Base-by-base conservation (phyloP, 1,140 invertebrate species). In the Ephestia elutella region DNA sequence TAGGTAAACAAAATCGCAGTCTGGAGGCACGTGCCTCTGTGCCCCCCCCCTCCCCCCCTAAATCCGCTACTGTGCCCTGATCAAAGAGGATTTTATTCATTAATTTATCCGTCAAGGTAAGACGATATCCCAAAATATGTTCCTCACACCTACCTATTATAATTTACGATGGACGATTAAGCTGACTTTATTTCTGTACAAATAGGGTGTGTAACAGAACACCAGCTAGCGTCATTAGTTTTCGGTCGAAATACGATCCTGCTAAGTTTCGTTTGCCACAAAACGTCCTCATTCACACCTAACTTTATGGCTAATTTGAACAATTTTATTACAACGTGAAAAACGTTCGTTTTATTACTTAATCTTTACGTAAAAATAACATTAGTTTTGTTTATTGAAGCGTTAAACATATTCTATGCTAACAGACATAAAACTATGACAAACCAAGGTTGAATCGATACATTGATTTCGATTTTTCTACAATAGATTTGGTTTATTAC, bases 211-310 rank as follows among this genome's bases (percentile, higher is more conserved):
- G 38, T 44, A 44, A 44, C 15, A 44, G 13, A 15, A 44, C 13
- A n/a, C 38, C 38, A 10, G 15, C 38, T 44, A 17, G 5, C 13
- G 38, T 15, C 38, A 44, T 44, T 44, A 3, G 38, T 44, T 44
- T 44, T 44, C 38, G 38, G 38, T 44, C 38, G 38, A 17, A 44
- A 44, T 4, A 44, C 13, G 38, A 44, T 44, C 32, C 38, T 44
- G 38, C n/a, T 44, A 15, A 44, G 38, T 44, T 44, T 15, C 38
- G 7, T 44, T 44, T 3, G 38, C 38, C n/a, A 44, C 38, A 44
- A 44, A 17, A 44, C 38, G 38, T 44, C 38, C 38, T 44, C 38
- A 44, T 44, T 44, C n/a, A 44, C 38, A 44, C 38, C 38, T 44
- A 15, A 15, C 13, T 44, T 44, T 44, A 44, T 44, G 38, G 38